Evolutionary conservation across 2,113 vertebrate genomes (phyloP).

Genomic region (Riparia riparia): DNA sequence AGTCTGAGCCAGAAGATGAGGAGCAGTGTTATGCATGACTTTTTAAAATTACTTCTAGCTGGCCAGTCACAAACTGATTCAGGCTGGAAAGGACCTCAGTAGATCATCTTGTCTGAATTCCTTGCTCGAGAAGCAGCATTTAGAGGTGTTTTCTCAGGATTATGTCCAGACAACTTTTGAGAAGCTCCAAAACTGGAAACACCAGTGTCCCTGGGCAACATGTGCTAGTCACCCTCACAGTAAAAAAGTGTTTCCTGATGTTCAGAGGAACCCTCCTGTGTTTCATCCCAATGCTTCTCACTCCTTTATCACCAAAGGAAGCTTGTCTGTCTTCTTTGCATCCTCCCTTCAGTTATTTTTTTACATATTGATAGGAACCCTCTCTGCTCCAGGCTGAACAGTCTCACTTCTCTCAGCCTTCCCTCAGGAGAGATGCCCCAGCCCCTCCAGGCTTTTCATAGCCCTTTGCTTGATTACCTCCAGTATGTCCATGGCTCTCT

Average conservation of each 20-base stretch:
- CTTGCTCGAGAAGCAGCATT: not conserved
- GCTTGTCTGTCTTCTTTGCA: rapidly evolving
- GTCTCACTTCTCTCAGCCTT: not conserved
- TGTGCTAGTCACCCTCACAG: not conserved
- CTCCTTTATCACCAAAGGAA: not conserved
- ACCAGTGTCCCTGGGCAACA: not conserved
- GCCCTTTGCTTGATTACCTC: not conserved
- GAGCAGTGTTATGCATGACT: not conserved
- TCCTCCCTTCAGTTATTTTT: not conserved
- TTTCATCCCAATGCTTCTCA: not conserved
- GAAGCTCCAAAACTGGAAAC: not conserved
- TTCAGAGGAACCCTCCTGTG: not conserved
- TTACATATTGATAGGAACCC: rapidly evolving
- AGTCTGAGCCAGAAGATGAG: not conserved
- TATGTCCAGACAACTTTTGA: not conserved
- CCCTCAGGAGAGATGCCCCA: not conserved
- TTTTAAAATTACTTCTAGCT: not conserved
- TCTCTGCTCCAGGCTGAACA: not conserved
- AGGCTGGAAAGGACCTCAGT: not conserved
- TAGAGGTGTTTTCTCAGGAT: not conserved
- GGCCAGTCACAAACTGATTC: not conserved
- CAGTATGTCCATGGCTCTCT: not conserved
- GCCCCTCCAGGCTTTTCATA: not conserved
- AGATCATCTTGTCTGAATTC: not conserved
- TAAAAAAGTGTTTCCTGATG: not conserved